Evolutionary conservation across 2,797 vertebrate genomes (phyloP), one percentile per base, ranked within the genome.

Genomic region (Spondyliosoma cantharus): DNA sequence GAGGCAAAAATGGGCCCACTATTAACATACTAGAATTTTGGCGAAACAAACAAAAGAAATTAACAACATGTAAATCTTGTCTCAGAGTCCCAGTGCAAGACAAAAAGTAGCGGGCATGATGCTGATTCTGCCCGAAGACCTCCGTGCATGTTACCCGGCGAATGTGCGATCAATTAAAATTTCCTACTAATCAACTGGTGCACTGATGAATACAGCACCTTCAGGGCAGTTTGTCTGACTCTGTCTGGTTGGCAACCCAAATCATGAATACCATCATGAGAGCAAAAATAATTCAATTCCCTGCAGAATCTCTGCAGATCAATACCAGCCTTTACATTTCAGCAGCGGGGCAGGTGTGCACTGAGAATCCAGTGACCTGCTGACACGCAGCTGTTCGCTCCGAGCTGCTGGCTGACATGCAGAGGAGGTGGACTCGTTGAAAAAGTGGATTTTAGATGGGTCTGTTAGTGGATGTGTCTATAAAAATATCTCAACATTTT

Each of bases 381-480:
- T 79, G 84, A 82, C 81, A 82, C 78, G 78, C 75, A 86, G 74
- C 64, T 69, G 20, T 56, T 49, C 1, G 46, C 74, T 77, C 50
- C 0, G 27, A 76, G 68, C 64, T 70, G 32, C 37, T 7, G 42
- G 7, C 46, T 29, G 59, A 61, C 0, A 6, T 57, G 20, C 32
- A 17, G 74, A 75, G 67, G 52, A 57, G 61, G 14, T 9, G 56
- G 25, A 46, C 43, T 13, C 24, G 71, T 29, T 64, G 45, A 68
- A 84, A 73, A 58, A 20, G 50, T 12, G 50, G 11, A 12, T 75
- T 82, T 78, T 17, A 56, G 73, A 71, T 63, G 17, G 32, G 16
- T 56, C 43, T 52, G 59, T 68, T 29, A 64, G 59, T 63, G 49
- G 61, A 54, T 43, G 15, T 37, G 24, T 24, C 5, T 22, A 16